Evolutionary conservation across 2,113 vertebrate species (phyloP).

Genomic region (Bos javanicus): DNA sequence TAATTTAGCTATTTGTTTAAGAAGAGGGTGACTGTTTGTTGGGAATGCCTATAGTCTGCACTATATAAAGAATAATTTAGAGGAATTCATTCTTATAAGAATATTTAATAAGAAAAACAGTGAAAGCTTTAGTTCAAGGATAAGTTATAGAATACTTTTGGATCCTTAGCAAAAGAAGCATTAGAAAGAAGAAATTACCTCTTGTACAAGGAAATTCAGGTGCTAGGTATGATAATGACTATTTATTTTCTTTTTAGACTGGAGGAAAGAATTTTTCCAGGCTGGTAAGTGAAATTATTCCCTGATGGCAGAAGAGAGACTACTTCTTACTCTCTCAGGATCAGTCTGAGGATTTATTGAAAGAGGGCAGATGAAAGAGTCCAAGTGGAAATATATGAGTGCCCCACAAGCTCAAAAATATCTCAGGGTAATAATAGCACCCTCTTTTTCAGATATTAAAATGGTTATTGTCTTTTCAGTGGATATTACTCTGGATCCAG

Average conservation of each 20-base stretch:
- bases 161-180: neutral
- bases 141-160: neutral
- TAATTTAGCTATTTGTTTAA: neutral
- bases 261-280: conserved; percentile 29
- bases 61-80: neutral
- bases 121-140: neutral
- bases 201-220: neutral
- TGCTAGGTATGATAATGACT: neutral
- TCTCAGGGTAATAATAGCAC: neutral
- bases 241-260: conserved; percentile 35
- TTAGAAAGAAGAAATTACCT: neutral
- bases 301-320: neutral
- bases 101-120: neutral
- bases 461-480: neutral
- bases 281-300: neutral
- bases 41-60: neutral
- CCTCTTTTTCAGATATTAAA: neutral
- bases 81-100: neutral
- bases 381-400: neutral
- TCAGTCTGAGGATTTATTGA: neutral
- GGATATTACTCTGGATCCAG: conserved; percentile 23
- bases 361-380: neutral
- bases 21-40: neutral
- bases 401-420: neutral
- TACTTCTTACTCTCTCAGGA: neutral